These are phyloP conservation scores for Manacus vitellinus DNA, from an alignment of 2,113 vertebrate genomes.

Conservation along the genomic window DNA sequence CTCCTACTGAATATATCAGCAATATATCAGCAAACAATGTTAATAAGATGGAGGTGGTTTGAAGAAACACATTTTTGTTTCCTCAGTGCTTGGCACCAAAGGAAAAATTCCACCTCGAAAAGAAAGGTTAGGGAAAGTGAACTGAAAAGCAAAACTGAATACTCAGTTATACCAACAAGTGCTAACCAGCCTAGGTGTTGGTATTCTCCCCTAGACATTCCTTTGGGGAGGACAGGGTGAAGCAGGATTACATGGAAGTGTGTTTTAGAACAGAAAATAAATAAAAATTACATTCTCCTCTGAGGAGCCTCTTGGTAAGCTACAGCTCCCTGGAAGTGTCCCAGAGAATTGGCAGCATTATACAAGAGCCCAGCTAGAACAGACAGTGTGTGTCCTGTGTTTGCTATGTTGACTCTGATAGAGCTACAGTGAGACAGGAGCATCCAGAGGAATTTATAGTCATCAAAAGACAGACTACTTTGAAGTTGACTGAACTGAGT, in stretches of 20 bases:
- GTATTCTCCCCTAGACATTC: background rate
- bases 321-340: background rate
- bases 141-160: background rate
- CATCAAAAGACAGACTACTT: background rate
- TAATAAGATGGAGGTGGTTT: background rate
- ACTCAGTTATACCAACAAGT: background rate
- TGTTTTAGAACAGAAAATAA: background rate
- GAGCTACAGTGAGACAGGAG: background rate
- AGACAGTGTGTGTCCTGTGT: background rate
- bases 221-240: background rate
- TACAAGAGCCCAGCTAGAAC: background rate
- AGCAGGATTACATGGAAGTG: background rate
- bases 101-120: background rate
- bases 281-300: background rate
- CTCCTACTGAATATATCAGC: background rate
- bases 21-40: constrained; percentile 8
- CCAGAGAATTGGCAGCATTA: background rate
- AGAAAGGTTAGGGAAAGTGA: constrained; percentile 9
- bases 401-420: background rate
- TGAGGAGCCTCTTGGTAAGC: background rate
- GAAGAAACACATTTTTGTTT: constrained; percentile 2
- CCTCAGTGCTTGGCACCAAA: background rate
- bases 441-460: background rate
- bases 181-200: background rate
- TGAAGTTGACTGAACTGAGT: background rate